A percentile compares a stretch with the other conserved stretches of the same genome.
Evolutionary conservation across 2,888 invertebrate genomes (phyloP).

Genomic region (Phragmatobia fuliginosa): DNA sequence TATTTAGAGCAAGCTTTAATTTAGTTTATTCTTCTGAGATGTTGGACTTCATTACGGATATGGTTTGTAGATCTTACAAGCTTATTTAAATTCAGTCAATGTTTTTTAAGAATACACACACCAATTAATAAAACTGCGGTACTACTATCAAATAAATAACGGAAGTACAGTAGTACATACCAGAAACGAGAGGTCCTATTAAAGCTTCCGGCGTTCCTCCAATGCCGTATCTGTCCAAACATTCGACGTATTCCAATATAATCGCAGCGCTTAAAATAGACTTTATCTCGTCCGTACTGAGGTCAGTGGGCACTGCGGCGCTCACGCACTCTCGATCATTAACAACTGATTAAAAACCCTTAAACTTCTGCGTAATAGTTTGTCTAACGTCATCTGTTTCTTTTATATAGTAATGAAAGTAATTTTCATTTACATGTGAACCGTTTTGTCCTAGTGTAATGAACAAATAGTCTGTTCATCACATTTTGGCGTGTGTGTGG

Average conservation of each 20-base stretch:
- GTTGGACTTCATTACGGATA: background rate
- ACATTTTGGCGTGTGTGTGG: no score
- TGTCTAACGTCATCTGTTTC: conserved; percentile 56
- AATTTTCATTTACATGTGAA: background rate
- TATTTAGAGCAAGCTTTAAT: no score
- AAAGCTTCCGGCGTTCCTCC: conserved; percentile 76
- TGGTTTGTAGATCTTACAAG: background rate
- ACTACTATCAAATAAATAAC: conserved; percentile 31
- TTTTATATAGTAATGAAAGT: conserved; percentile 32
- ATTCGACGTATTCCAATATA: conserved; percentile 79
- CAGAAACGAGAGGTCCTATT: conserved; percentile 61
- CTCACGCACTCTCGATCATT: conserved; percentile 71
- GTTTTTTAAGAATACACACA: background rate
- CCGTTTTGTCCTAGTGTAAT: background rate
- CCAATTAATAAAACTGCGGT: no score
- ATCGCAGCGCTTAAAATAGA: conserved; percentile 83
- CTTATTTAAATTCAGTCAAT: no score
- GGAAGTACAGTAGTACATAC: conserved; percentile 38
- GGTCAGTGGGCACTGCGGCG: conserved; percentile 81
- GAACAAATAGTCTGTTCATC: no score
- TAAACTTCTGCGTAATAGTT: conserved; percentile 63
- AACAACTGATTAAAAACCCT: conserved; percentile 74
- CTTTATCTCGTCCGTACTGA: conserved; percentile 82
- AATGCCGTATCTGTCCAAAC: conserved; percentile 74
- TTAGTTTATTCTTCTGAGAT: background rate